These are phyloP conservation scores for Megamerina dolium DNA, from an alignment of 2,888 invertebrate genomes.

Conservation along the genomic window DNA sequence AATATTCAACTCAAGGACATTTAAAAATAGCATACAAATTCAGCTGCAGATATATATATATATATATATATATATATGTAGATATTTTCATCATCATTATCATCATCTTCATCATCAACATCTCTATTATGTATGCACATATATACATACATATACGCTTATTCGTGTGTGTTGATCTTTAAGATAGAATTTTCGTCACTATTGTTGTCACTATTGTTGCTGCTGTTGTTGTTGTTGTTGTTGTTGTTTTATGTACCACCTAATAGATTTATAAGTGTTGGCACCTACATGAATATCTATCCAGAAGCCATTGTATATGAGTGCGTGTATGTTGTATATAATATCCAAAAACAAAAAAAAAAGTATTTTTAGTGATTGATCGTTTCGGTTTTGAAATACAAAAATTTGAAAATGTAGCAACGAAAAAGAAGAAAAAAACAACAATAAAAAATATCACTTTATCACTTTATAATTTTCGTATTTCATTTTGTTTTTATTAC, in stretches of 20 bases:
- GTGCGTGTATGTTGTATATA: too few relatives aligned
- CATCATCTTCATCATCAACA: slow-evolving; percentile 2
- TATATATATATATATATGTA: too few relatives aligned
- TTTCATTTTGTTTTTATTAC: slow-evolving; percentile 22
- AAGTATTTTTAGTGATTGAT: slow-evolving; percentile 11
- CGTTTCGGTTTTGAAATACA: slow-evolving; percentile 4
- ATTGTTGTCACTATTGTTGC: too few relatives aligned
- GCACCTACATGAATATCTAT: too few relatives aligned
- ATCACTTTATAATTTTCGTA: slow-evolving; percentile 2
- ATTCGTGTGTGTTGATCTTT: too few relatives aligned
- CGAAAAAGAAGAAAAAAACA: slow-evolving; percentile 4
- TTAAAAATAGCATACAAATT: slow-evolving; percentile 41
- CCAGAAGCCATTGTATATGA: too few relatives aligned
- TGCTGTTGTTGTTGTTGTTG: not conserved
- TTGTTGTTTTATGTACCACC: not conserved
- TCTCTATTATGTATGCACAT: not conserved
- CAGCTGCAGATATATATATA: slow-evolving; percentile 40
- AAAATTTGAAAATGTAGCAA: slow-evolving; percentile 5
- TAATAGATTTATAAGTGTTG: too few relatives aligned
- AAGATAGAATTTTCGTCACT: too few relatives aligned
- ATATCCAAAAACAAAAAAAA: too few relatives aligned
- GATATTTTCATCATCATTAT: not conserved
- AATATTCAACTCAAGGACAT: slow-evolving; percentile 44
- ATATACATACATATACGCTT: not conserved
- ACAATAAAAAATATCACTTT: slow-evolving; percentile 1